phyloP scores from a whole-genome alignment of 2,888 invertebrate genomes.

The Nymphalis polychloros region DNA sequence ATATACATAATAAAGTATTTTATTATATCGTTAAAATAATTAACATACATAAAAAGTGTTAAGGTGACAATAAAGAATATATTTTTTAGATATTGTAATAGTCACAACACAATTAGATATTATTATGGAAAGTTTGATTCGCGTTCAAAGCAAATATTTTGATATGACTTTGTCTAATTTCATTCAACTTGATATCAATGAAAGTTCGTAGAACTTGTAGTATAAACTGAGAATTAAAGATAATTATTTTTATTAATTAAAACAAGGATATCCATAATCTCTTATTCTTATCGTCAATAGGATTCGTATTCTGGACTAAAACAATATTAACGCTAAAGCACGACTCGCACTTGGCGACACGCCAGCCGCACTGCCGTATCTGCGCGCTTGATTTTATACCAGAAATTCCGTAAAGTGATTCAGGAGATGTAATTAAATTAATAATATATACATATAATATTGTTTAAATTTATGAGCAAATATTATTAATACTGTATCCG shows the following conservation, averaged over 20 bases:
- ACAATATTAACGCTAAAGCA: slow-evolving; percentile 50
- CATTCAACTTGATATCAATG: neutral
- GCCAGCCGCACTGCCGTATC: slow-evolving; percentile 52
- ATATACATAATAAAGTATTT: too few relatives aligned
- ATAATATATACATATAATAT: slow-evolving; percentile 18
- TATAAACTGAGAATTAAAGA: neutral
- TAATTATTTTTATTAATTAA: slow-evolving; percentile 1
- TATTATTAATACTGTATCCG: too few relatives aligned
- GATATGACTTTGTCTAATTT: too few relatives aligned
- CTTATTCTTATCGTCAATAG: slow-evolving; percentile 7
- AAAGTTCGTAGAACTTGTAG: neutral
- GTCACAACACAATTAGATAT: too few relatives aligned
- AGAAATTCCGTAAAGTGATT: slow-evolving; percentile 30
- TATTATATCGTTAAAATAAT: too few relatives aligned
- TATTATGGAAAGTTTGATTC: too few relatives aligned
- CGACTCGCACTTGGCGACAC: slow-evolving; percentile 45
- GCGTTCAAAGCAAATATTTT: too few relatives aligned
- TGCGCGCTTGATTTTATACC: slow-evolving; percentile 52
- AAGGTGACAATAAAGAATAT: too few relatives aligned
- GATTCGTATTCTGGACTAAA: slow-evolving; percentile 40
- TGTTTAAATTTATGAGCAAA: neutral
- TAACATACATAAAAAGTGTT: too few relatives aligned
- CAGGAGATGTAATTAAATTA: slow-evolving; percentile 34
- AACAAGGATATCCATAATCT: slow-evolving; percentile 1
- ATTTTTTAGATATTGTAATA: too few relatives aligned